Percentiles rank a stretch among this genome's conserved stretches.
Evolutionary conservation across 2,113 vertebrate genomes (phyloP).

Genomic region (Sminthopsis crassicaudata): DNA sequence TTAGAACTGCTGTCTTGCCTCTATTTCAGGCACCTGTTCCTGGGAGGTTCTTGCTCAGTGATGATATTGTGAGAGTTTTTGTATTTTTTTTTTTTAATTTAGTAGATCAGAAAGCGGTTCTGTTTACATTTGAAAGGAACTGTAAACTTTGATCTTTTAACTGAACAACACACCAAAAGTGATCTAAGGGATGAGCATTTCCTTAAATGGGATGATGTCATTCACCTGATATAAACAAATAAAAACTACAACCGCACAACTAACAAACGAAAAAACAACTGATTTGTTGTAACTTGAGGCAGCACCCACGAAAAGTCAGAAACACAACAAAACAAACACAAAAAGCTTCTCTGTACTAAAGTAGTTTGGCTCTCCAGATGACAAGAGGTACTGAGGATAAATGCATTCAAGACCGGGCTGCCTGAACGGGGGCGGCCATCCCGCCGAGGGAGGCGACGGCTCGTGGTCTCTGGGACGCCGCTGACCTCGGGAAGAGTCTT

Average conservation of each 20-base stretch:
- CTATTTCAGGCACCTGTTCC: constrained; percentile 80
- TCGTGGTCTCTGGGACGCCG: constrained; percentile 78
- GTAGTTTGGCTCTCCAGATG: constrained; percentile 75
- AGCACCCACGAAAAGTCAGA: constrained; percentile 72
- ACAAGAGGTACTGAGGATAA: constrained; percentile 72
- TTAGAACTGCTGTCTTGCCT: constrained; percentile 76
- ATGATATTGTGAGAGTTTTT: constrained; percentile 80
- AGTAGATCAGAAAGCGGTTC: constrained; percentile 79
- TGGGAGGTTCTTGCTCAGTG: constrained; percentile 84
- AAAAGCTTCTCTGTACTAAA: constrained; percentile 82
- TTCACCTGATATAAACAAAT: constrained; percentile 79
- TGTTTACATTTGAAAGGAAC: constrained; percentile 82
- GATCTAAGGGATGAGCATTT: constrained; percentile 79
- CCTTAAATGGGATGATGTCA: constrained; percentile 82
- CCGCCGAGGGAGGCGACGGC: not conserved
- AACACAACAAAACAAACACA: constrained; percentile 34
- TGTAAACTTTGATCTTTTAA: constrained; percentile 82
- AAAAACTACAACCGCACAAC: constrained; percentile 44
- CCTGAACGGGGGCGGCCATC: not conserved
- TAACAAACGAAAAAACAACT: not conserved
- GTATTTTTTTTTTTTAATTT: constrained; percentile 80
- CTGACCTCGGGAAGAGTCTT: constrained; percentile 81
- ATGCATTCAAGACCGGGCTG: constrained; percentile 81
- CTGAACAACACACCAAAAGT: constrained; percentile 82
- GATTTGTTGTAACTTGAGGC: constrained; percentile 79